phyloP scores from a whole-genome alignment of 2,888 invertebrate species.

The Tanypteryx hageni region DNA sequence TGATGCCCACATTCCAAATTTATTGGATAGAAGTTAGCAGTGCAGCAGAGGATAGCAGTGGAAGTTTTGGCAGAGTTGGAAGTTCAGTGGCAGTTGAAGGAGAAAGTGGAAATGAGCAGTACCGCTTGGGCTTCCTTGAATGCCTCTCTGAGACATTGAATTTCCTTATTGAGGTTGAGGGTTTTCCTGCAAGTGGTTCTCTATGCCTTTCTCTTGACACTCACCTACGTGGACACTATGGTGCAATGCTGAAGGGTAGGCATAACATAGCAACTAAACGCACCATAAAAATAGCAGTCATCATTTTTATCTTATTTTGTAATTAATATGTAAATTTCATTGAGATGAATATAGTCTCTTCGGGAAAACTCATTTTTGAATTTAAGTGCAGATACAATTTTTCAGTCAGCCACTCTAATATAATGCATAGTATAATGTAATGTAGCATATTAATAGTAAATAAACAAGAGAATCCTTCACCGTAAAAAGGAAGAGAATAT shows the following conservation, averaged over 20 bases:
- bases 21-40: slow-evolving; percentile 69
- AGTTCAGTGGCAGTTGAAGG: neutral
- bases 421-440: too few relatives aligned
- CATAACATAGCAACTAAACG: slow-evolving; percentile 6
- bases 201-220: slow-evolving; percentile 88
- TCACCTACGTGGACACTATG: slow-evolving; percentile 91
- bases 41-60: slow-evolving; percentile 68
- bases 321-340: too few relatives aligned
- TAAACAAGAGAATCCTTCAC: too few relatives aligned
- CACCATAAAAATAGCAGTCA: too few relatives aligned
- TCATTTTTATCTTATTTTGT: too few relatives aligned
- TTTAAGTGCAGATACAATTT: too few relatives aligned
- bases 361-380: too few relatives aligned
- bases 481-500: too few relatives aligned
- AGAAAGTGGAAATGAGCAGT: slow-evolving; percentile 76
- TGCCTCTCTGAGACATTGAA: slow-evolving; percentile 93
- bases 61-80: slow-evolving; percentile 47
- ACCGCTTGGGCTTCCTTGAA: slow-evolving; percentile 92
- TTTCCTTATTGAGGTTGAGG: slow-evolving; percentile 91
- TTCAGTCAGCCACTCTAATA: too few relatives aligned
- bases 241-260: slow-evolving; percentile 77
- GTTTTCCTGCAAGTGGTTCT: slow-evolving; percentile 87
- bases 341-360: too few relatives aligned
- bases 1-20: neutral
- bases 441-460: too few relatives aligned